A percentile compares a stretch with the other conserved stretches of the same genome.
Evolutionary conservation across 2,797 vertebrate species (phyloP).

Genomic region (Anolis apletophallus): DNA sequence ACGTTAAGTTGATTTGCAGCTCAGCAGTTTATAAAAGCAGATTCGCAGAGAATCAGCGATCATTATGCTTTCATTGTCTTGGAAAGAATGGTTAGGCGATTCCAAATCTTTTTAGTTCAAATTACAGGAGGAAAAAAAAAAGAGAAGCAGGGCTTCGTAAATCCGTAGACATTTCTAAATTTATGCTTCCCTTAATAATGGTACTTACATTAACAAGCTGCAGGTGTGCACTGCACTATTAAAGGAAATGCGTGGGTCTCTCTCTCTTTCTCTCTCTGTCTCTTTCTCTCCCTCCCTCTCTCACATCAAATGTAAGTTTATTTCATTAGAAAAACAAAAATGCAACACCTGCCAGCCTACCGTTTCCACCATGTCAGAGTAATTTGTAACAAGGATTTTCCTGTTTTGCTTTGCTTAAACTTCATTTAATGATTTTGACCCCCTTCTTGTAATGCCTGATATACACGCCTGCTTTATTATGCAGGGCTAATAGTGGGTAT

Average conservation of each 20-base stretch:
- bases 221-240: conserved; percentile 72
- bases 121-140: conserved; percentile 28
- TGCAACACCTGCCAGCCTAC: conserved; percentile 82
- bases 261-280: conserved; percentile 33
- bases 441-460: conserved; percentile 63
- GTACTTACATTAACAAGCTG: conserved; percentile 73
- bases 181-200: conserved; percentile 73
- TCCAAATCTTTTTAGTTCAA: conserved; percentile 60
- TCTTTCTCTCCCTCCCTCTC: conserved; percentile 47
- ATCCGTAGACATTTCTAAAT: conserved; percentile 72
- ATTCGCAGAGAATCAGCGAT: conserved; percentile 51
- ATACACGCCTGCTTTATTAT: conserved; percentile 64
- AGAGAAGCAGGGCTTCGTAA: conserved; percentile 64
- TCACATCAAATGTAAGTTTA: conserved; percentile 66
- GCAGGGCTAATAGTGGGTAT: conserved; percentile 67
- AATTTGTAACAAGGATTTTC: conserved; percentile 82
- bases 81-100: conserved; percentile 62
- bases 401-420: conserved; percentile 73
- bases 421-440: conserved; percentile 76
- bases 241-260: conserved; percentile 63
- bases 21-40: conserved; percentile 50
- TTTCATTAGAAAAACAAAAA: conserved; percentile 76
- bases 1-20: conserved; percentile 54
- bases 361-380: conserved; percentile 80
- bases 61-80: conserved; percentile 68